Base-by-base conservation (phyloP, 23 tunicate genomes). In the Pegea sp. region DNA sequence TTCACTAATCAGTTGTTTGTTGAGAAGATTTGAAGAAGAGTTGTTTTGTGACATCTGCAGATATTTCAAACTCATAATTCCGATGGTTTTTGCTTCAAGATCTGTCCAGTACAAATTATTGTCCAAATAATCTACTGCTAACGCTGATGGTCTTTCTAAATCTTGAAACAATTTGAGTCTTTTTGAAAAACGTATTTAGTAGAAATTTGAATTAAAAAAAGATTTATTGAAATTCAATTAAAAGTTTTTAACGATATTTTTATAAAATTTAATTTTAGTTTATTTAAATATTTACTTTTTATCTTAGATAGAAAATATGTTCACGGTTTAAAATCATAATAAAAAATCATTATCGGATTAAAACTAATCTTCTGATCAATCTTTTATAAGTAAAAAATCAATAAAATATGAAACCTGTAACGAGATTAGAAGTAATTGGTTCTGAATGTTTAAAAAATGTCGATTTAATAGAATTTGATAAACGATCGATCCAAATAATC, bases 101-200 rank as follows among this genome's bases (percentile, higher is more conserved):
- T 87, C 96, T 26, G 74, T 31, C 78, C 78, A 87, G 49, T 73
- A 87, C 2, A 87, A 42, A 26, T 68, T 75, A 46, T 59, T 55
- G 27, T 64, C 96, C 58, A 66, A 63, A 25, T 32, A 33, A 46
- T 87, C 96, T 22, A 76, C 34, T 7, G 69, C 73, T 4, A 87
- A 31, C 18, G 75, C 86, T 26, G 64, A 70, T 13, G 96, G 96
- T 49, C 65, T 76, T 31, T 67, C 52, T 50, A 84, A 43, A 34
- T 76, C 95, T 81, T 49, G 5, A 68, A n/a, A 32, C 4, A 33
- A 60, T 38, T 38, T n/a, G n/a, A n/a, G n/a, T n/a, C n/a, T n/a
- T n/a, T n/a, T n/a, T n/a, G n/a, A n/a, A n/a, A n/a, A n/a, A n/a
- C n/a, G n/a, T n/a, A n/a, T n/a, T n/a, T n/a, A n/a, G n/a, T n/a